Percentiles rank a stretch among this genome's conserved stretches.
phyloP scores from a whole-genome alignment of 2,888 invertebrate genomes.

The Dascillus cervinus region DNA sequence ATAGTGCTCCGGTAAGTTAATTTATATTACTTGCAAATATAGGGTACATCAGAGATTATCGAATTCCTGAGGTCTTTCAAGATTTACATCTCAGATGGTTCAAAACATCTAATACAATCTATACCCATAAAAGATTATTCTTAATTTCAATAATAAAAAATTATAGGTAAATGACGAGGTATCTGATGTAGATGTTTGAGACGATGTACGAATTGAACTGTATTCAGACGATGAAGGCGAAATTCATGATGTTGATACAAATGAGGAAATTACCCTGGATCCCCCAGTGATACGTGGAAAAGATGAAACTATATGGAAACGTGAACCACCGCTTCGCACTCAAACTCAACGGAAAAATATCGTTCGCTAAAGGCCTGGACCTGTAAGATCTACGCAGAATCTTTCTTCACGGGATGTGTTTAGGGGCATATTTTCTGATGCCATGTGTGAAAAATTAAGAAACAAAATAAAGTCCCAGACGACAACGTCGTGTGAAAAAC shows the following conservation, averaged over 20 bases:
- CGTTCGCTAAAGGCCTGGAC: constrained; percentile 2
- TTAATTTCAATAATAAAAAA: not conserved
- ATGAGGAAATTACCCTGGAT: no score
- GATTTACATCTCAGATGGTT: not conserved
- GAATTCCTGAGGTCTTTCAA: no score
- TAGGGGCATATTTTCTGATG: constrained; percentile 4
- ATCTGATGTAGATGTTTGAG: constrained; percentile 1
- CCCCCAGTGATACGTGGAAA: no score
- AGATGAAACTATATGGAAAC: not conserved
- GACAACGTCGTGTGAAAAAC: no score
- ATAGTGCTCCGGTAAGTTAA: not conserved
- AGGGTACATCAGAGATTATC: no score
- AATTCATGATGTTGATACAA: constrained; percentile 1
- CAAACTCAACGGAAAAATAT: constrained; percentile 4
- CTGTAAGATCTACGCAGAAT: constrained; percentile 2
- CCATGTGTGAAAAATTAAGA: constrained; percentile 2
- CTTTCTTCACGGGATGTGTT: constrained; percentile 3
- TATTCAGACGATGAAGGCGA: constrained; percentile 2
- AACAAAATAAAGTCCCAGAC: no score
- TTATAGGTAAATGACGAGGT: not conserved
- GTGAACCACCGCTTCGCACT: not conserved
- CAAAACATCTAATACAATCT: not conserved
- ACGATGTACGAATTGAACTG: not conserved
- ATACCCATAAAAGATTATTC: not conserved
- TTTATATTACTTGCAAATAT: no score